phyloP scores from a whole-genome alignment of 1,140 invertebrate species.

The Scaptomyza graminum region DNA sequence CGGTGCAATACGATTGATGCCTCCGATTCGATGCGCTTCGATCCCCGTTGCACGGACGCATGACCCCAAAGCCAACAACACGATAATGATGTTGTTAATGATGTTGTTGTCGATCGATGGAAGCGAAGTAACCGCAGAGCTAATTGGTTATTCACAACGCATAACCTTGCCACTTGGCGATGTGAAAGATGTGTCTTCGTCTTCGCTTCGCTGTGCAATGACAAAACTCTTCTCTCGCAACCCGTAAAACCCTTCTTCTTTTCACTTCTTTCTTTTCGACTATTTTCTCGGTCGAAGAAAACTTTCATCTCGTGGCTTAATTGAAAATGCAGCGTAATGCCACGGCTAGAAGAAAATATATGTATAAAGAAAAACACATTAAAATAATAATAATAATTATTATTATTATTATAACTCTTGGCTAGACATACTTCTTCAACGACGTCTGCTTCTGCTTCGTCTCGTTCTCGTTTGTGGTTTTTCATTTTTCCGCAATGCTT shows the following conservation, averaged over 20 bases:
- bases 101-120: conserved; percentile 4
- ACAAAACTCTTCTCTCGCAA: conserved; percentile 30
- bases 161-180: conserved; percentile 79
- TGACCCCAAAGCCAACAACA: conserved; percentile 37
- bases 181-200: conserved; percentile 48
- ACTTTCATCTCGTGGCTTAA: conserved; percentile 69
- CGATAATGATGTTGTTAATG: conserved; percentile 9
- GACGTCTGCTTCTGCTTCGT: too few species aligned
- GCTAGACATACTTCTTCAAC: conserved; percentile 32
- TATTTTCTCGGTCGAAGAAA: conserved; percentile 18
- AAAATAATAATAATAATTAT: conserved; percentile 81
- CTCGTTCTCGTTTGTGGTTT: neutral
- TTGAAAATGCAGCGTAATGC: conserved; percentile 78
- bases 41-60: conserved; percentile 23
- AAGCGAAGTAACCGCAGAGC: conserved; percentile 59
- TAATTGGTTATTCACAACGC: conserved; percentile 79
- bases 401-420: conserved; percentile 72
- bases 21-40: neutral
- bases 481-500: conserved; percentile 71
- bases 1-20: neutral
- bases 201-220: conserved; percentile 43
- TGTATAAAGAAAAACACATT: conserved; percentile 62
- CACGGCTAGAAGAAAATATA: conserved; percentile 33
- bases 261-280: neutral
- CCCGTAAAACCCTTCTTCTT: conserved; percentile 20